phyloP scores from a whole-genome alignment of 2,797 vertebrate species.

The Paramormyrops hopkinsi region DNA sequence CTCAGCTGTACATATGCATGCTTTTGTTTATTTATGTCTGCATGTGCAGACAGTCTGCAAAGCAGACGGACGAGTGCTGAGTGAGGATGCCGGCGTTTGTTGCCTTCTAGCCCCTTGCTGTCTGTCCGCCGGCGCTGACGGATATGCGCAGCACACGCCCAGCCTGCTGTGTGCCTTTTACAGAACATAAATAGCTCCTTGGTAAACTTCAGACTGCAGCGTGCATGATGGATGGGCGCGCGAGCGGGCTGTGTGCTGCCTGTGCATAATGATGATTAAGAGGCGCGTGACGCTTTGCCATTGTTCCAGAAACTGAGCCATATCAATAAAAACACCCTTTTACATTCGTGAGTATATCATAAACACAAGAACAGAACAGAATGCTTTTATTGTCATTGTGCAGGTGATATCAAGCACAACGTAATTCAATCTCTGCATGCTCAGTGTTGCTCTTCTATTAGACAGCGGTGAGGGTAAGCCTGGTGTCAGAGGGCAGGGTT shows the following conservation, averaged over 20 bases:
- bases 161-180: neutral
- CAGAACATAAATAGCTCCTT: conserved; percentile 35
- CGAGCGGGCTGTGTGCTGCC: conserved; percentile 28
- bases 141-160: neutral
- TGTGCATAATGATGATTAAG: conserved; percentile 40
- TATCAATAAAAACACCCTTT: neutral
- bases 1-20: neutral
- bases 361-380: neutral
- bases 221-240: conserved; percentile 15
- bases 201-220: conserved; percentile 55
- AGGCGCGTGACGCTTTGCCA: neutral
- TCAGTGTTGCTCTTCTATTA: neutral
- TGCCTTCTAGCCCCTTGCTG: neutral
- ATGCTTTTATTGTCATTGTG: neutral
- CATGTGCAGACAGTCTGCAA: neutral
- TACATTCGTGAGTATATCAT: neutral
- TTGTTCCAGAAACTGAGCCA: neutral
- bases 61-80: neutral
- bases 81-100: neutral
- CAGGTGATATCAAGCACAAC: neutral
- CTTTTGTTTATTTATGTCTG: neutral
- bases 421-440: neutral
- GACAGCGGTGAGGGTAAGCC: neutral
- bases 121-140: neutral
- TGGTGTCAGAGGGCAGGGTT: neutral